phyloP scores from a whole-genome alignment of 2,113 vertebrate species.

The Muntiacus muntjak region DNA sequence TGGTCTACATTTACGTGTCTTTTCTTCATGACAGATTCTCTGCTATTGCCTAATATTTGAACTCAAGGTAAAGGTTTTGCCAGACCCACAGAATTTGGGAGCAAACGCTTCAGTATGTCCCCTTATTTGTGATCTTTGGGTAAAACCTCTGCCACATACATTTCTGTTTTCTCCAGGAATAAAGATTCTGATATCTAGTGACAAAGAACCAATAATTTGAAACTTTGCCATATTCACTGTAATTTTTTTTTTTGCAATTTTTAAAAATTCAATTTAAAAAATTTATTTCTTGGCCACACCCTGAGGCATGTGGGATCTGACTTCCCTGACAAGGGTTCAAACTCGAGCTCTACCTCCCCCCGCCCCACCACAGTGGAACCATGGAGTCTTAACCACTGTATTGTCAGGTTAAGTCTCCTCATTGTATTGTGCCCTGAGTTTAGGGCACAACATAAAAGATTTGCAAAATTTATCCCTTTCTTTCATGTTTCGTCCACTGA shows the following conservation, averaged over 20 bases:
- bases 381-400: too few relatives aligned
- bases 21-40: not conserved
- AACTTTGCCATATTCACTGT: not conserved
- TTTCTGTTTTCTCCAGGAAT: not conserved
- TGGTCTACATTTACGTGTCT: not conserved
- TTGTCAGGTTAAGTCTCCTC: too few relatives aligned
- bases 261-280: too few relatives aligned
- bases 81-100: not conserved
- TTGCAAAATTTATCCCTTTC: not conserved
- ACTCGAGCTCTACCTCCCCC: too few relatives aligned
- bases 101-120: not conserved
- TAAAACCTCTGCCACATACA: not conserved
- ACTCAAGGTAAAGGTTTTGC: not conserved
- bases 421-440: not conserved
- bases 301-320: too few relatives aligned
- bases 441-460: not conserved
- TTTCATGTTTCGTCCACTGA: not conserved
- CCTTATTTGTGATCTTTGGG: not conserved
- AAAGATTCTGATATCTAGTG: not conserved
- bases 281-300: too few relatives aligned
- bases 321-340: too few relatives aligned
- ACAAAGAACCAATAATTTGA: not conserved
- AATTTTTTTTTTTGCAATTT: not conserved
- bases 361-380: too few relatives aligned
- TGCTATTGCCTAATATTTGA: not conserved